Conservation (phyloP, 1,140 invertebrate species). For the Leptinotarsa defecta region DNA sequence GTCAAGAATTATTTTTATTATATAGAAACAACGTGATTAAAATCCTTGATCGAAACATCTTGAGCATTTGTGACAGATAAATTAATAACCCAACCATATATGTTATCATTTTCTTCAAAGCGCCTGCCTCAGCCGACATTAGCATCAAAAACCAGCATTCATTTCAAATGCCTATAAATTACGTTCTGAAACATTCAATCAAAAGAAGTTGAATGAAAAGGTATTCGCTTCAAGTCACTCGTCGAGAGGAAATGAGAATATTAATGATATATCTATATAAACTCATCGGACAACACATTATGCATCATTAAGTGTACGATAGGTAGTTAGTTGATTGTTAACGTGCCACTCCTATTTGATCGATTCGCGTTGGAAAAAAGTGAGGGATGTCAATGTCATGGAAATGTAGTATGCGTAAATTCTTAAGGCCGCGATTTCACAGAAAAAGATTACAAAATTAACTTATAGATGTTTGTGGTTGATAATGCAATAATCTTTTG, state of each 20-base stretch:
- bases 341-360: not conserved
- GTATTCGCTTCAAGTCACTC: not conserved
- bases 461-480: too few species aligned
- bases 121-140: too few species aligned
- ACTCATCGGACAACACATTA: not conserved
- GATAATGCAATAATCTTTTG: too few species aligned
- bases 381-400: not conserved
- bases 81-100: not conserved
- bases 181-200: not conserved
- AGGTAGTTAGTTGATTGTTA: not conserved
- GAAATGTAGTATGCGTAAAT: too few species aligned
- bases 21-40: too few species aligned
- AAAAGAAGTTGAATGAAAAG: not conserved
- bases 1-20: too few species aligned
- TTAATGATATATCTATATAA: conserved; percentile 3
- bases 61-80: not conserved
- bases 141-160: not conserved
- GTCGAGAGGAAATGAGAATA: not conserved
- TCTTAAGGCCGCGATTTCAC: too few species aligned
- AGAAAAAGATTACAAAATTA: too few species aligned
- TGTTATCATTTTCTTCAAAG: not conserved
- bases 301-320: not conserved
- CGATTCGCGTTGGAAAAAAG: not conserved
- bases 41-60: too few species aligned
- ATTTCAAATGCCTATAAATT: not conserved